Evolutionary conservation across 2,888 invertebrate genomes (phyloP).

Genomic region (Notocelia uddmanniana): DNA sequence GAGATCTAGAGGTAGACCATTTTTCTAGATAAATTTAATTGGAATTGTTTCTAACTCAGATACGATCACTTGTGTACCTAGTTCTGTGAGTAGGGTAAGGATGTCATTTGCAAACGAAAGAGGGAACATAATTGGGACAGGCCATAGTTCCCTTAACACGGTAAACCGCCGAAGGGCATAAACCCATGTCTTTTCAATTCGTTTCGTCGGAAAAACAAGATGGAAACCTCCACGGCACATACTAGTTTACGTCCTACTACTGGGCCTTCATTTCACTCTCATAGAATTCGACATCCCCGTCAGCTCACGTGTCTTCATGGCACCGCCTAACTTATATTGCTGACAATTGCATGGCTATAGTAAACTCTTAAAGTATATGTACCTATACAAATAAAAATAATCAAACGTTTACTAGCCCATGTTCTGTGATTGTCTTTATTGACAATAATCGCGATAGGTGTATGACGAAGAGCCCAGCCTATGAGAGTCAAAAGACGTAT

Average conservation of each 20-base stretch:
- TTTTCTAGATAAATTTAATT: neutral
- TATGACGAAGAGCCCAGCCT: neutral
- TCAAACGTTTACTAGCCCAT: conserved; percentile 14
- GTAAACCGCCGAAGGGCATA: neutral
- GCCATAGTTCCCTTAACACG: neutral
- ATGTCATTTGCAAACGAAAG: conserved; percentile 5
- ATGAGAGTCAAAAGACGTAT: neutral
- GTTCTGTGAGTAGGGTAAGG: neutral
- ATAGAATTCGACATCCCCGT: neutral
- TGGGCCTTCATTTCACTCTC: neutral
- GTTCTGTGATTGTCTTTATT: conserved; percentile 6
- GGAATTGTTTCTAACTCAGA: too few relatives aligned
- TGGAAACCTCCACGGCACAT: too few relatives aligned
- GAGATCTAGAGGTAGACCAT: too few relatives aligned
- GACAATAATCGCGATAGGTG: conserved; percentile 16
- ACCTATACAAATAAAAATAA: conserved; percentile 9
- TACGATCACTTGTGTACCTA: neutral
- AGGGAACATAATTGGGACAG: neutral
- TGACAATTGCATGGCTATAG: neutral
- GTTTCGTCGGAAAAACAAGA: neutral
- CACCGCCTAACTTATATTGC: neutral
- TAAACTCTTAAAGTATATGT: conserved; percentile 21
- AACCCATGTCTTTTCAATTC: neutral
- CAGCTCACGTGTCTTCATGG: conserved; percentile 1
- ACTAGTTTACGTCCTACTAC: too few relatives aligned